Conservation (phyloP, 2,888 invertebrate genomes). For the Cephus nigrinus region DNA sequence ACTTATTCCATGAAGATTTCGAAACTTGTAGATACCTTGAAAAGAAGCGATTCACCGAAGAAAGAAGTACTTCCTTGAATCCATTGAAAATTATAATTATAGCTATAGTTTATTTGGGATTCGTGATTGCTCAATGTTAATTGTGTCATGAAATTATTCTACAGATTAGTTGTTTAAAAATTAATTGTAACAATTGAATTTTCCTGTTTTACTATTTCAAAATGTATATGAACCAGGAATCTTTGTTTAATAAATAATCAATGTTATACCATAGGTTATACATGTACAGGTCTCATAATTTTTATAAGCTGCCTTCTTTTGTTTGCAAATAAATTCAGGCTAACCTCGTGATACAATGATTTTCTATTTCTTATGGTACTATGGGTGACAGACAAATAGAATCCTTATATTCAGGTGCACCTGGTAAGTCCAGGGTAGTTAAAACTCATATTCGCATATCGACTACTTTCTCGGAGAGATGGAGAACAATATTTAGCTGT, state of each 20-base stretch:
- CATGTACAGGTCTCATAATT: neutral
- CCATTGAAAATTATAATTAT: neutral
- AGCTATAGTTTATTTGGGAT: no score
- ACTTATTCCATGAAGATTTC: no score
- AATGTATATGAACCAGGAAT: neutral
- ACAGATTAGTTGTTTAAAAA: neutral
- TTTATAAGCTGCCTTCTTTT: neutral
- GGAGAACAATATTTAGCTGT: slow-evolving; percentile 23
- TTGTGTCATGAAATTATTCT: no score
- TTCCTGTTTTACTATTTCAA: neutral
- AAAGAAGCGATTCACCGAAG: no score
- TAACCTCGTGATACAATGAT: neutral
- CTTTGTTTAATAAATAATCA: neutral
- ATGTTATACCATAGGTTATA: neutral
- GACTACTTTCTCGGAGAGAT: slow-evolving; percentile 2
- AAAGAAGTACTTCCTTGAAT: neutral
- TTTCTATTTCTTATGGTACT: neutral
- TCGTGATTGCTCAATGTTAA: neutral
- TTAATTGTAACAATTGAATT: neutral
- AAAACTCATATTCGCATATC: neutral
- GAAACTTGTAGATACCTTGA: no score
- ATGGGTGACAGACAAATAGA: neutral
- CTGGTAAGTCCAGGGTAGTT: neutral
- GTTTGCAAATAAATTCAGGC: neutral
- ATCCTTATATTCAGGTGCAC: neutral